Evolutionary conservation across 2,113 vertebrate genomes (phyloP), one percentile per base, ranked within the genome.

Genomic region (Microtus ochrogaster): DNA sequence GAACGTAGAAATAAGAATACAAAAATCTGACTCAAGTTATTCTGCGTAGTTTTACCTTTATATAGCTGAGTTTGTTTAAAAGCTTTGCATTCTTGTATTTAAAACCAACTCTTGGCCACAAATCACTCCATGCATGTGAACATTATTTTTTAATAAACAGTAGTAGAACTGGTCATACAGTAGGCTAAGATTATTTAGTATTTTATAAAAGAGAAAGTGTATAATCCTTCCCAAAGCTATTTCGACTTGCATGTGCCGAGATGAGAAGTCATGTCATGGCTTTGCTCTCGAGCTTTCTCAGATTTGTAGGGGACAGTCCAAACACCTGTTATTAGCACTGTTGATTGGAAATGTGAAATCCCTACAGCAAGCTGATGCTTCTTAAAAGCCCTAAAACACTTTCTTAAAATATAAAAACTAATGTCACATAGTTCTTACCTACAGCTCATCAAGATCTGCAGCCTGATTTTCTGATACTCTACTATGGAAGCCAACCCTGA

Each of bases 131-230:
- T 58, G 8, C 5, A 17, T 36, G 70, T 65, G 11, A 72, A 91
- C 81, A 58, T 10, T 21, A 11, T 55, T 41, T 55, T 65, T 74
- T 9, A 16, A 61, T 17, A 41, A 70, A 63, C 12, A 63, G 14
- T 14, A 30, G n/a, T 26, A 19, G 1, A 28, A 41, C 4, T 26
- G n/a, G 82, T 5, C 24, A 58, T 19, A 39, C 3, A 5, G 7
- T 4, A 41, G 13, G 1, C 4, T 63, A 83, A 10, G 9, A 1
- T 36, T 49, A 33, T 33, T 58, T 58, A 7, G 3, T 24, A 9
- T 0, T 4, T 41, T 2, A 4, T 55, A 0, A 24, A 65, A 9
- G 28, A 13, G 12, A 41, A 52, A 49, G 0, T 0, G 0, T 5
- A 7, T 2, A 28, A 16, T 9, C 3, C 11, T 21, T 19, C 1